A percentile compares a stretch with the other conserved stretches of the same genome.
These are phyloP conservation scores for Acomys russatus DNA, from an alignment of 2,797 vertebrate genomes.

Conservation along the genomic window DNA sequence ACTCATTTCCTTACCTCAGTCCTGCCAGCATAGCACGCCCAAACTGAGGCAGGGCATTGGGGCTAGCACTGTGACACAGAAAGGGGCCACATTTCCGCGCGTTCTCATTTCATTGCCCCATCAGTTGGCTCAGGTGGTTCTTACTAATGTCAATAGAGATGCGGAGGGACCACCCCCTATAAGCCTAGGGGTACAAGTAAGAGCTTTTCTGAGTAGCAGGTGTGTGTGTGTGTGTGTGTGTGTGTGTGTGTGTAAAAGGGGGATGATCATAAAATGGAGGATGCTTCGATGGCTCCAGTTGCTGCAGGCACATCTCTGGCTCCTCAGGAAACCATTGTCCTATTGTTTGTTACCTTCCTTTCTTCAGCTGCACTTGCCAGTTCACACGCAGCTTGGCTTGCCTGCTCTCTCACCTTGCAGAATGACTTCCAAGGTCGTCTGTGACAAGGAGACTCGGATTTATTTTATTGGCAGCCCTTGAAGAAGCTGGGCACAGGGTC, in stretches of 20 bases:
- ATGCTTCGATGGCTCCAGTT: background rate
- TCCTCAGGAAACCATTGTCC: conserved; percentile 44
- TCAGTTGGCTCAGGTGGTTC: background rate
- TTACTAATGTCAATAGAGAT: conserved; percentile 7
- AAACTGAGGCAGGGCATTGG: background rate
- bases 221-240: no score
- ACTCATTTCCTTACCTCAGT: background rate
- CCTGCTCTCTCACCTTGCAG: conserved; percentile 30
- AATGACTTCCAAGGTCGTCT: conserved; percentile 49
- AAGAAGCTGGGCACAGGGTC: background rate
- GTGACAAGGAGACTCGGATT: background rate
- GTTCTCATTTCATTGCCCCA: background rate
- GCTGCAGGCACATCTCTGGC: background rate
- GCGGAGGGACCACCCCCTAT: background rate
- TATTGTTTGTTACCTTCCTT: background rate
- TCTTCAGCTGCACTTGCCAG: background rate
- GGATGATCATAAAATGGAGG: background rate
- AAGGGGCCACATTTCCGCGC: background rate
- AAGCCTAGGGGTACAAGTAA: background rate
- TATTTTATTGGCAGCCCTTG: background rate
- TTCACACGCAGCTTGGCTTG: background rate
- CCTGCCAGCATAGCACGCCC: background rate
- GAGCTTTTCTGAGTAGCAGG: background rate
- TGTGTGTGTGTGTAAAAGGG: background rate
- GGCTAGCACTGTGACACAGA: background rate